Evolutionary conservation across 1,140 invertebrate species (phyloP).

Genomic region (Atta colombica): DNA sequence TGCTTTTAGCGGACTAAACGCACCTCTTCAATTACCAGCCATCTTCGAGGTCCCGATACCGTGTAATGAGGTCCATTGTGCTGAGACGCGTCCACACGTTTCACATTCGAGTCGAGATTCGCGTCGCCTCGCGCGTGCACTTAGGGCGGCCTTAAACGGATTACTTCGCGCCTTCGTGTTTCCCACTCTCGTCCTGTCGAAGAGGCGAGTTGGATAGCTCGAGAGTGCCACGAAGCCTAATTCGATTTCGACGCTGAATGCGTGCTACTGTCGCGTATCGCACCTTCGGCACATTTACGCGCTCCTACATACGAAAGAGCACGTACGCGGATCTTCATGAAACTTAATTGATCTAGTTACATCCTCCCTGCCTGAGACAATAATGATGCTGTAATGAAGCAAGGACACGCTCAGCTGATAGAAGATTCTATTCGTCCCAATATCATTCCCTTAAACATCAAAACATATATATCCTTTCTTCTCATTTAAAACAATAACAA

Average conservation of each 20-base stretch:
- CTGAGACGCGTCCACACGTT: conserved; percentile 14
- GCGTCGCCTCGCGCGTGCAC: conserved; percentile 62
- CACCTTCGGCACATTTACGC: conserved; percentile 9
- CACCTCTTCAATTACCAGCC: conserved; percentile 64
- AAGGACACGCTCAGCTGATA: conserved; percentile 9
- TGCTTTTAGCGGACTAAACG: conserved; percentile 68
- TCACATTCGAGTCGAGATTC: conserved; percentile 62
- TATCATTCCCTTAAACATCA: conserved; percentile 8
- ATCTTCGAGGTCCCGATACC: conserved; percentile 52
- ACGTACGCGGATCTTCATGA: conserved; percentile 52
- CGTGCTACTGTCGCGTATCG: conserved; percentile 36
- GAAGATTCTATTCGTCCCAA: conserved; percentile 26
- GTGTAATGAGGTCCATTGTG: conserved; percentile 65
- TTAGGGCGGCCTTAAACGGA: conserved; percentile 70
- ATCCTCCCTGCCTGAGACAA: conserved; percentile 57
- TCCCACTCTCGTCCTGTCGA: conserved; percentile 24
- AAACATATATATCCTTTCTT: neutral
- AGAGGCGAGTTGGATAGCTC: conserved; percentile 31
- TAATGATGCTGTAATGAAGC: conserved; percentile 68
- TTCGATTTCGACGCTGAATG: conserved; percentile 52
- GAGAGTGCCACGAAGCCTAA: conserved; percentile 38
- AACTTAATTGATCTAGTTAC: conserved; percentile 78
- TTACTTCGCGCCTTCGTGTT: conserved; percentile 67
- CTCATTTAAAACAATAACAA: neutral
- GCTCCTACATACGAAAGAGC: neutral